Conservation (phyloP, 2,797 vertebrate species). For the Anabas testudineus region DNA sequence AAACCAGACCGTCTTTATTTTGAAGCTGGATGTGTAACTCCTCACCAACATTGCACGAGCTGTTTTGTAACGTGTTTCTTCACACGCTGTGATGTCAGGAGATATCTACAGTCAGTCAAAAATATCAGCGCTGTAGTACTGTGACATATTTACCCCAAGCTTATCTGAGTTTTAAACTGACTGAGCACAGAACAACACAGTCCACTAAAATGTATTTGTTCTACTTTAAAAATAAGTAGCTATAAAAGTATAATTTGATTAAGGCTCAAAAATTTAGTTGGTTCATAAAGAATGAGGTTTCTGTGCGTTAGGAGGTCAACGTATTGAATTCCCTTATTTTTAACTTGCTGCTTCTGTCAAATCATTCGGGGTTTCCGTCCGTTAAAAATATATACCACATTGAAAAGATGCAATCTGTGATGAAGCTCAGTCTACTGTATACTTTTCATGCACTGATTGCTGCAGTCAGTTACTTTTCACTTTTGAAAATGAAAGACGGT, state of each 20-base stretch:
- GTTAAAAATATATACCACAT: not conserved
- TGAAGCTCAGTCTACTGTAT: conserved; percentile 3
- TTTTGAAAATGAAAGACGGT: conserved; percentile 1
- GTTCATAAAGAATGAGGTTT: not conserved
- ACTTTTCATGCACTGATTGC: conserved; percentile 28
- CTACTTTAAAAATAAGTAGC: not conserved
- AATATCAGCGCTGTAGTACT: too few relatives aligned
- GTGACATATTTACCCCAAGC: too few relatives aligned
- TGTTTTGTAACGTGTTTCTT: not conserved
- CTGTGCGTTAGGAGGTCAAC: not conserved
- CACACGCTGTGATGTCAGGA: too few relatives aligned
- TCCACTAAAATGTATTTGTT: not conserved
- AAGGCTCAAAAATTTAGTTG: conserved; percentile 11
- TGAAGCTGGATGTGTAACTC: not conserved
- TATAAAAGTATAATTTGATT: conserved; percentile 15
- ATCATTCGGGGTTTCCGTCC: too few relatives aligned
- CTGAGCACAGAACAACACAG: not conserved
- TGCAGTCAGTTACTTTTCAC: not conserved
- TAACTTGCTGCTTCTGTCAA: not conserved
- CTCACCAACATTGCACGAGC: not conserved
- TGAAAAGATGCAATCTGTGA: conserved; percentile 1
- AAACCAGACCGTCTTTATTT: not conserved
- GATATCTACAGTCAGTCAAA: not conserved
- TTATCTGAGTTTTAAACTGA: too few relatives aligned
- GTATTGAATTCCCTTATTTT: conserved; percentile 7